A percentile compares a stretch with the other conserved stretches of the same genome.
Conservation (phyloP, 2,113 vertebrate species). For the Aptenodytes forsteri region DNA sequence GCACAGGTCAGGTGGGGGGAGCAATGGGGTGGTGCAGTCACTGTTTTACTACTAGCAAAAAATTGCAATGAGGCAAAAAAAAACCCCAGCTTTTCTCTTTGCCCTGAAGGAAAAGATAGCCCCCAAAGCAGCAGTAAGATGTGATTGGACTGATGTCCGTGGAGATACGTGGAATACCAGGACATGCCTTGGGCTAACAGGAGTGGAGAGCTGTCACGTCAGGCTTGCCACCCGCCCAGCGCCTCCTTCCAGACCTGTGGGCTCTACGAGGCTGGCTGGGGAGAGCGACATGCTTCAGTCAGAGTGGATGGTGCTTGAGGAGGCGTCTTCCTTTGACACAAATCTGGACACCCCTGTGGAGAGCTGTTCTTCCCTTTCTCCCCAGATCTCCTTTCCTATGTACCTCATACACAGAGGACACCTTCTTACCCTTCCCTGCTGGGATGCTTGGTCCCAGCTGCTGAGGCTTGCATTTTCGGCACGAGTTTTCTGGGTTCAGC, state of each 20-base stretch:
- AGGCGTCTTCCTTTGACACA: neutral
- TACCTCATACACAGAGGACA: neutral
- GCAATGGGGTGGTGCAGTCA: neutral
- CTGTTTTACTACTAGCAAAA: neutral
- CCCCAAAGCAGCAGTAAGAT: neutral
- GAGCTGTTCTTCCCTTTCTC: neutral
- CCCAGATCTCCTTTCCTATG: neutral
- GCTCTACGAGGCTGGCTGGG: neutral
- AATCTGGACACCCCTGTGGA: neutral
- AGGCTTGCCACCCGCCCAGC: neutral
- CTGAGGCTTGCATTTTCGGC: neutral
- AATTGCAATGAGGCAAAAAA: neutral
- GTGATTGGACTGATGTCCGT: neutral
- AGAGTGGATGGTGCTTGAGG: neutral
- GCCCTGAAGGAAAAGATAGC: neutral
- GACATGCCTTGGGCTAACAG: neutral
- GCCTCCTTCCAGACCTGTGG: neutral
- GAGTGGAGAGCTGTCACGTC: accelerated
- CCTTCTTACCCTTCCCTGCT: neutral
- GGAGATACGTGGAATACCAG: neutral
- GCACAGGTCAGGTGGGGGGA: neutral
- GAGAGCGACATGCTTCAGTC: neutral
- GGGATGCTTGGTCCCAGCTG: neutral
- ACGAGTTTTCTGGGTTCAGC: neutral
- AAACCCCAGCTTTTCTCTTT: neutral